A percentile compares a stretch with the other conserved stretches of the same genome.
These are phyloP conservation scores for Pycnonotus jocosus DNA, from an alignment of 2,113 vertebrate species.

Conservation along the genomic window DNA sequence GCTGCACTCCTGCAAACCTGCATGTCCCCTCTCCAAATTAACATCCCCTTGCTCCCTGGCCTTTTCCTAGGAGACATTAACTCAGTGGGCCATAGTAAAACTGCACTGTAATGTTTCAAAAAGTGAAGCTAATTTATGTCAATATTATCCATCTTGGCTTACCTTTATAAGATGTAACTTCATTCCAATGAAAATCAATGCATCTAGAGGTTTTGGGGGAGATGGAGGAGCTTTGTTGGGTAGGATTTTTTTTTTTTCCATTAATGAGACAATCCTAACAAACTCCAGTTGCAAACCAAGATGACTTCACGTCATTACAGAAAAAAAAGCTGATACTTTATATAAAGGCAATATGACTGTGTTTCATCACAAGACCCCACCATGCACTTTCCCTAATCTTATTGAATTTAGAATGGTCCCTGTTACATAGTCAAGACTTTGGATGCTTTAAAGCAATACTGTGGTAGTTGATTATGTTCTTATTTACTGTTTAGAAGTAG, in stretches of 20 bases:
- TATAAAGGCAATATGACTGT: background rate
- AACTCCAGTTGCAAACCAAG: background rate
- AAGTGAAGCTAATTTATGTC: background rate
- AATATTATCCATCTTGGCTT: background rate
- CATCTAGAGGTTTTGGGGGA: background rate
- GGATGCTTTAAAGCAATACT: background rate
- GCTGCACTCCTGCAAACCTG: background rate
- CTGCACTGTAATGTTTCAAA: background rate
- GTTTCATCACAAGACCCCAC: background rate
- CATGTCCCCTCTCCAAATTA: background rate
- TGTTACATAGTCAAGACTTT: background rate
- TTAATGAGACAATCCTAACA: background rate
- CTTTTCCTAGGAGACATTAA: background rate
- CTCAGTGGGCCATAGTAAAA: background rate
- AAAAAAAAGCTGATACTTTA: background rate
- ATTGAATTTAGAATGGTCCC: background rate
- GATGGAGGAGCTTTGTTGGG: fast-evolving
- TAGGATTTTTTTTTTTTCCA: background rate
- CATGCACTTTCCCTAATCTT: background rate
- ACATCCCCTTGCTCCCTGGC: fast-evolving
- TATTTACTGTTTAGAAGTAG: background rate
- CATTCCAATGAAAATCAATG: background rate
- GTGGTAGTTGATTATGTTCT: background rate
- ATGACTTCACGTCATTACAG: background rate
- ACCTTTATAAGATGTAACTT: background rate